Base-by-base conservation (phyloP, 2,888 invertebrate species). In the Anoncus sp. region DNA sequence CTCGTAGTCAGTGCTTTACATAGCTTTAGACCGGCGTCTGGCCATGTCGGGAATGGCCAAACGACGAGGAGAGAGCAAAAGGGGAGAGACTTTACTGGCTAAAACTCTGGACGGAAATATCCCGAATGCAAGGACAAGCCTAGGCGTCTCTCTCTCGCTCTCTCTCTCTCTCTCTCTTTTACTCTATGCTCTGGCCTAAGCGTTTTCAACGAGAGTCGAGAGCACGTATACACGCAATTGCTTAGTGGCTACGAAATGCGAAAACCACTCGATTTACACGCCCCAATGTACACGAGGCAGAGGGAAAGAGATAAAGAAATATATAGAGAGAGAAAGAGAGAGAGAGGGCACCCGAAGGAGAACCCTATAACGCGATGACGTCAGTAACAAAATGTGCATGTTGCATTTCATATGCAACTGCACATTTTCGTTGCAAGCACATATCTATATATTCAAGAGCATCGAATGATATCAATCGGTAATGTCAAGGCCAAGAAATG, bases 41-140 rank as follows among this genome's bases (percentile, higher is more conserved):
- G 88, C 86, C 88, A 88, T 87, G 88, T 84, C 83, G 88, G 84
- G 88, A 88, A 88, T 88, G 89, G 87, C 82, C 75, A 72, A 75
- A 67, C 67, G 72, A 75, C 63, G 78, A 43, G 57, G 62, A 70
- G 62, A 60, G 76, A 75, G 72, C 60, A 60, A 59, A 81, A 79
- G 87, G 84, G 83, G 83, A 83, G 83, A 84, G 87, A 85, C 87
- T 89, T 89, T 86, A 87, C 86, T 83, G 87, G 86, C 88, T 88
- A 89, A 89, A 88, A 89, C 87, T 87, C 86, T 85, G 86, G 89
- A 90, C 90, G 83, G 85, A 90, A 90, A 90, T 90, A 90, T 87
- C 89, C 87, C 86, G 87, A 88, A 88, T 86, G 85, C 90, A 90
- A 90, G 89, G 89, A 88, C 90, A 82, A 76, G 82, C 84, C 78